phyloP scores from a whole-genome alignment of 2,113 vertebrate genomes.

The Trinectes maculatus region DNA sequence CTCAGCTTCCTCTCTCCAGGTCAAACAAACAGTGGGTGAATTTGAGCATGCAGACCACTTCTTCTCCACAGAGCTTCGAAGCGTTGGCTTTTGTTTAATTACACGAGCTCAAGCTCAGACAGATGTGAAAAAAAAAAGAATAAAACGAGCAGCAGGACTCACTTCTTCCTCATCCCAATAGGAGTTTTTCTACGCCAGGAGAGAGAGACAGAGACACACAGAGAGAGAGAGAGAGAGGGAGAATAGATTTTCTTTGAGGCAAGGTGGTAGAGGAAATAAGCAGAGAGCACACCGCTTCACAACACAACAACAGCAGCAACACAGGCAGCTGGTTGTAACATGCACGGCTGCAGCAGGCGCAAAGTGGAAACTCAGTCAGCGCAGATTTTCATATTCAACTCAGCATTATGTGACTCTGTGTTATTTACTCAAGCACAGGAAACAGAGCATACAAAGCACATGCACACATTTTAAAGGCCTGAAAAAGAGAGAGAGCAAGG shows the following conservation, averaged over 20 bases:
- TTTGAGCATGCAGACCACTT: slow-evolving; percentile 38
- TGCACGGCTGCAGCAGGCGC: too few relatives aligned
- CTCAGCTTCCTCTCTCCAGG: not conserved
- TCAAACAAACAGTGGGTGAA: not conserved
- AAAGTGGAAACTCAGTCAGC: too few relatives aligned
- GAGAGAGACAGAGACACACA: slow-evolving; percentile 50
- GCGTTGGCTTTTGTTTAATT: slow-evolving; percentile 32
- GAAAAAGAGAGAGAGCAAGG: slow-evolving; percentile 3
- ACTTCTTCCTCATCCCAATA: slow-evolving; percentile 86
- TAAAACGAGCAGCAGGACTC: slow-evolving; percentile 76
- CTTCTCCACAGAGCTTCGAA: slow-evolving; percentile 20
- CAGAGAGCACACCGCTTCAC: slow-evolving; percentile 40
- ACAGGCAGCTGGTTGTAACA: not conserved
- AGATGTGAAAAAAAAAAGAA: slow-evolving; percentile 49
- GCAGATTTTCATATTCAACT: not conserved
- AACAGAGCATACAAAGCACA: slow-evolving; percentile 14
- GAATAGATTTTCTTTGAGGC: slow-evolving; percentile 65
- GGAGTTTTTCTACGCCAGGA: slow-evolving; percentile 84
- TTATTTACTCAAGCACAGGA: slow-evolving; percentile 7
- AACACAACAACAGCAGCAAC: slow-evolving; percentile 28
- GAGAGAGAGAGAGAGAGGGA: not conserved
- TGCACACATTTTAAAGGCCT: not conserved
- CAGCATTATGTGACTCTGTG: not conserved
- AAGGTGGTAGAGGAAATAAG: slow-evolving; percentile 46
- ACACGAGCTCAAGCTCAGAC: slow-evolving; percentile 37